phyloP scores from a whole-genome alignment of 2,113 vertebrate species.

The Ochotona princeps region DNA sequence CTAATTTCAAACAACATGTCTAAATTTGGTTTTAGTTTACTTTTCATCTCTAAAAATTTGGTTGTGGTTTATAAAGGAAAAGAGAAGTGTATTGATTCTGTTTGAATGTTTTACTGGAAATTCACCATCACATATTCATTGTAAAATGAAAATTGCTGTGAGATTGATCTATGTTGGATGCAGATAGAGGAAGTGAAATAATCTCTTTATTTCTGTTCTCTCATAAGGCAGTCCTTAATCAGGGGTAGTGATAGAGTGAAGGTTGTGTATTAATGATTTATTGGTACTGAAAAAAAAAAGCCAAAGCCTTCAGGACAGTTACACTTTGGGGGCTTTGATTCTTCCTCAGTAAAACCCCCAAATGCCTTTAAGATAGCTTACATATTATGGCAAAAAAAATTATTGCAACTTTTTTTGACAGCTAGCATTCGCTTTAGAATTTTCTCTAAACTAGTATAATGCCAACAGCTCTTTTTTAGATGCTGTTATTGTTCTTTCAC shows the following conservation, averaged over 20 bases:
- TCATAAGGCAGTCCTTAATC: conserved; percentile 16
- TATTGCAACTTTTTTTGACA: conserved; percentile 81
- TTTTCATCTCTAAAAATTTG: conserved; percentile 61
- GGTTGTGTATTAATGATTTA: conserved; percentile 46
- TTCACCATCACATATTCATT: conserved; percentile 13
- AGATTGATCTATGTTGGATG: conserved; percentile 25
- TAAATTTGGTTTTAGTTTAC: conserved; percentile 73
- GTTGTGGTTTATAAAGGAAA: conserved; percentile 37
- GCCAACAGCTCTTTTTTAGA: conserved; percentile 85
- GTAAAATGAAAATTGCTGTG: conserved; percentile 38
- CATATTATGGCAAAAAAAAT: conserved; percentile 81
- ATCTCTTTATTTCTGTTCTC: conserved; percentile 4
- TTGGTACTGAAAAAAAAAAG: conserved; percentile 22
- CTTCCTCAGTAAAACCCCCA: conserved; percentile 58
- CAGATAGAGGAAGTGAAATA: background rate
- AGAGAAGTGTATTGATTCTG: conserved; percentile 54
- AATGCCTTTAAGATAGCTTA: conserved; percentile 78
- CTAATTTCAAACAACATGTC: conserved; percentile 63
- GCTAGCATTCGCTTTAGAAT: conserved; percentile 82
- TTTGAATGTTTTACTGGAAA: conserved; percentile 47
- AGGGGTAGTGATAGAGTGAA: conserved; percentile 22
- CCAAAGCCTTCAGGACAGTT: background rate
- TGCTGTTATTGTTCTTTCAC: conserved; percentile 83
- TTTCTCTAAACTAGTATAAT: conserved; percentile 83
- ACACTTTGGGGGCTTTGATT: conserved; percentile 64